Conservation (phyloP, 2,113 vertebrate genomes). For the Hassar affinis region DNA sequence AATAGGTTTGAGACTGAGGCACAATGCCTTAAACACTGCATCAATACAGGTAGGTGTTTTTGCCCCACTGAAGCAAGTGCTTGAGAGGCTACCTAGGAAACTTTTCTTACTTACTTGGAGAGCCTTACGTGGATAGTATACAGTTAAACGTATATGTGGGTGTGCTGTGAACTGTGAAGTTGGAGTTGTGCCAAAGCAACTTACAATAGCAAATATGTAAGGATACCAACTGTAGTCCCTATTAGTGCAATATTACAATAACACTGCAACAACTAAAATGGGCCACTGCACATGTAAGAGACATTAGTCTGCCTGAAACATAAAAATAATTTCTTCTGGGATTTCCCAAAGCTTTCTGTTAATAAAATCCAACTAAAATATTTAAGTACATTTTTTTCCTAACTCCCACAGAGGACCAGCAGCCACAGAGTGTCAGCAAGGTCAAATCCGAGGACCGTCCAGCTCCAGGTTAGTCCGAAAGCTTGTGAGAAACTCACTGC, state of each 20-base stretch:
- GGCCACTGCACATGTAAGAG: neutral
- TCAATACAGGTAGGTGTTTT: conserved; percentile 76
- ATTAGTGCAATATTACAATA: neutral
- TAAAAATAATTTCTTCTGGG: neutral
- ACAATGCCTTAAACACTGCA: conserved; percentile 76
- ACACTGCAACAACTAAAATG: neutral
- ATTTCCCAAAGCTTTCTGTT: neutral
- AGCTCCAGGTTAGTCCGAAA: conserved; percentile 65
- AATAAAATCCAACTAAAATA: neutral
- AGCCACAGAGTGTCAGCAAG: conserved; percentile 46
- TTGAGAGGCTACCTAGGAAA: neutral
- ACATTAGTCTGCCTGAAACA: neutral
- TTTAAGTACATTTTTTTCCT: neutral
- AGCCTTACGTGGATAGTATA: neutral
- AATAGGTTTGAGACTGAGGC: conserved; percentile 83
- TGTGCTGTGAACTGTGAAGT: neutral
- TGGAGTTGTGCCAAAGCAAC: neutral
- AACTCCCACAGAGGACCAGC: conserved; percentile 60
- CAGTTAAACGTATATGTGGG: neutral
- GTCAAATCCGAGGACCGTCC: conserved; percentile 54
- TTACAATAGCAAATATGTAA: neutral
- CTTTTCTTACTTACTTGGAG: neutral
- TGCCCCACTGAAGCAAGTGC: conserved; percentile 1
- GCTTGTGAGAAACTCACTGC: no score
- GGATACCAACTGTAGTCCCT: neutral